phyloP scores from a whole-genome alignment of 2,888 invertebrate genomes.

The Epinotia ramella region DNA sequence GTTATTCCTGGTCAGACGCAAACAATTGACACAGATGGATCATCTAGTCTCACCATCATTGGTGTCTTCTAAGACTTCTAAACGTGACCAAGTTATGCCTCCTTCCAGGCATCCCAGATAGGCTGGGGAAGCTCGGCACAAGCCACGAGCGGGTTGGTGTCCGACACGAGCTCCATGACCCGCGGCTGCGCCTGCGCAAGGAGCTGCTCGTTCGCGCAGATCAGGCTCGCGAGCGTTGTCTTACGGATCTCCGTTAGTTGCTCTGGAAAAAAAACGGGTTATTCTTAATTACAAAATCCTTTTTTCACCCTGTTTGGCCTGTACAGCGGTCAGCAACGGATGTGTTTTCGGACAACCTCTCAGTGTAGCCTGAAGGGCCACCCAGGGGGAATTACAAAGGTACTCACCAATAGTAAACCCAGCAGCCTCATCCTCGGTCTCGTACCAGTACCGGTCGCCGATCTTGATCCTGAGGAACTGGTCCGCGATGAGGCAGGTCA shows the following conservation, averaged over 20 bases:
- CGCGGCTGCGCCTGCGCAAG: conserved; percentile 87
- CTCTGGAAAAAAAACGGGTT: conserved; percentile 65
- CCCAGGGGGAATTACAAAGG: no score
- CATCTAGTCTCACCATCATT: no score
- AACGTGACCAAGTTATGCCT: conserved; percentile 46
- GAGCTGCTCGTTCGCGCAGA: conserved; percentile 91
- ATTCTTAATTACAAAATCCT: not conserved
- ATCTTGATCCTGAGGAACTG: conserved; percentile 93
- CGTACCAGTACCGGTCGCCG: conserved; percentile 96
- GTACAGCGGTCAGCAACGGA: no score
- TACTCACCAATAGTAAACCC: conserved; percentile 88
- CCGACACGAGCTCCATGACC: conserved; percentile 88
- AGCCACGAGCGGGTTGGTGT: conserved; percentile 86
- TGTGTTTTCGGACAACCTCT: no score
- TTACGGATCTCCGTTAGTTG: conserved; percentile 93
- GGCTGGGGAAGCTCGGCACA: conserved; percentile 87
- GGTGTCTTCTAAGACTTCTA: no score
- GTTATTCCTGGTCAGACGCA: no score
- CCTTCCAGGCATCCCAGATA: conserved; percentile 85
- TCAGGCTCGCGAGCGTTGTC: conserved; percentile 89
- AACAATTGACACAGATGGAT: no score
- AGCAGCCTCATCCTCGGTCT: conserved; percentile 87
- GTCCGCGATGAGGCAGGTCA: conserved; percentile 93
- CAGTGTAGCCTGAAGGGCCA: no score
- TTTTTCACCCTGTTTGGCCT: no score